Conservation (phyloP, 64 coral and sea anemone genomes). For the Montipora sp. region DNA sequence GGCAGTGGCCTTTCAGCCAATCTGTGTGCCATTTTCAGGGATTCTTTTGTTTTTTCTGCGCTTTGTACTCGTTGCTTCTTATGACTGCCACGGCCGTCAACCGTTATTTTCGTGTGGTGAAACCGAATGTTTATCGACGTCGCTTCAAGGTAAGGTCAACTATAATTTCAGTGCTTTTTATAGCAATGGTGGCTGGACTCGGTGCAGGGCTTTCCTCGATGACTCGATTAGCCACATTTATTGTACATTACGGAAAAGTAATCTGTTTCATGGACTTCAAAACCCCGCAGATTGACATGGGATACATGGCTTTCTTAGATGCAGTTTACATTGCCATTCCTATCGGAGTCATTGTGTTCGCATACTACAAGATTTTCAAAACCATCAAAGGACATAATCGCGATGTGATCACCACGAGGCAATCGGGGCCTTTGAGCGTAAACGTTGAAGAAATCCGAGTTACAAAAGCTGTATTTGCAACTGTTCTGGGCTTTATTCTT, state of each 20-base stretch:
- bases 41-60: constrained; percentile 65
- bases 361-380: constrained; percentile 65
- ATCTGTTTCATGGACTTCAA: constrained; percentile 63
- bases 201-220: constrained; percentile 44
- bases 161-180: constrained; percentile 1
- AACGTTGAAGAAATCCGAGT: constrained; percentile 67
- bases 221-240: constrained; percentile 24
- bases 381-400: constrained; percentile 44
- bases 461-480: constrained; percentile 63
- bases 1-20: constrained; percentile 6
- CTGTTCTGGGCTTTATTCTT: constrained; percentile 56
- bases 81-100: constrained; percentile 78
- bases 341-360: constrained; percentile 51
- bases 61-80: constrained; percentile 51
- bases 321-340: constrained; percentile 45
- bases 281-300: constrained; percentile 15
- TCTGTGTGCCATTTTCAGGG: constrained; percentile 74
- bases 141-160: constrained; percentile 51
- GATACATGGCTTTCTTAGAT: constrained; percentile 58
- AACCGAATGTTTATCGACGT: constrained; percentile 37
- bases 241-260: constrained; percentile 66
- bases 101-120: constrained; percentile 73
- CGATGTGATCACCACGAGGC: not conserved
- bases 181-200: constrained; percentile 25
- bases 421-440: not conserved